Evolutionary conservation across 2,888 invertebrate genomes (phyloP).

Genomic region (Pecten maximus): DNA sequence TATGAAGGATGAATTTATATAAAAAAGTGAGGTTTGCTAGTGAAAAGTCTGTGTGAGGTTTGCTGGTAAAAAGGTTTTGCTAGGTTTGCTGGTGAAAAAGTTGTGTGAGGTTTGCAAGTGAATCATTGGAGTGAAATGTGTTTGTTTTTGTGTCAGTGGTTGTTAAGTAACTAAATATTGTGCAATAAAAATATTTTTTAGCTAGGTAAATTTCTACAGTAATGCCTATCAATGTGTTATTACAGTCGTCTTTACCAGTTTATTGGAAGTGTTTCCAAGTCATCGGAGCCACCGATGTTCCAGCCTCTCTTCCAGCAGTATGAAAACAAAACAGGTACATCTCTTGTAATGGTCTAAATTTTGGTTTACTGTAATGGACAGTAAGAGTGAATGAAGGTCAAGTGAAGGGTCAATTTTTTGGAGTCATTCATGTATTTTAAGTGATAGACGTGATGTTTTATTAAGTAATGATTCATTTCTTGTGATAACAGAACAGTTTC

Average conservation of each 20-base stretch:
- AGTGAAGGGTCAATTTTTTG: no score
- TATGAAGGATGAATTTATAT: no score
- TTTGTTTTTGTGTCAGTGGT: background rate
- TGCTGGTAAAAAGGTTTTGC: no score
- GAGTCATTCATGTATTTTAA: background rate
- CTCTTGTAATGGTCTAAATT: background rate
- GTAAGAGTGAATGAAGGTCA: no score
- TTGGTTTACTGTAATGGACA: no score
- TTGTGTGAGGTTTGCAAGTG: no score
- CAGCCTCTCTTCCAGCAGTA: constrained; percentile 89
- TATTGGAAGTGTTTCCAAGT: constrained; percentile 88
- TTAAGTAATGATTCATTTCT: background rate
- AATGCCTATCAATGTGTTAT: constrained; percentile 36
- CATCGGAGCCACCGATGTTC: constrained; percentile 91
- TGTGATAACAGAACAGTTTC: constrained; percentile 83
- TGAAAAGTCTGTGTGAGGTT: no score
- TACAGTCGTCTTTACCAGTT: constrained; percentile 92
- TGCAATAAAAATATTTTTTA: no score
- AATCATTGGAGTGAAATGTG: no score
- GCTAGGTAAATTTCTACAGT: no score
- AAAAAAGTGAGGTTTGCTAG: no score
- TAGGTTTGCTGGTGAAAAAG: no score
- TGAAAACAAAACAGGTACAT: constrained; percentile 85
- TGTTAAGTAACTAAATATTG: background rate
- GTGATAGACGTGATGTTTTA: background rate